Conservation (phyloP, 2,113 vertebrate species). For the Equus quagga region DNA sequence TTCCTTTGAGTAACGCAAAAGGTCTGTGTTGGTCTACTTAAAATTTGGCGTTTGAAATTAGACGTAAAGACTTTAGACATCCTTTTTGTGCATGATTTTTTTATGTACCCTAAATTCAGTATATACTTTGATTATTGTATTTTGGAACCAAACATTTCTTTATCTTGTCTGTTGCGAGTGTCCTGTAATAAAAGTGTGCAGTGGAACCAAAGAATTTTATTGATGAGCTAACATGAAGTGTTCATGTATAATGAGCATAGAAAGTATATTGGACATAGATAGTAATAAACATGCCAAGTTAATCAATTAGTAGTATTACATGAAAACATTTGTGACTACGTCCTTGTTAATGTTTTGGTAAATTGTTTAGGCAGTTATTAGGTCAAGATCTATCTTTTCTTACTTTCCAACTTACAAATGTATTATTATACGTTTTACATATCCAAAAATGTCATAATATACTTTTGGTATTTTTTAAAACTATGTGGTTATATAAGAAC, state of each 20-base stretch:
- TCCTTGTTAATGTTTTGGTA: slow-evolving; percentile 31
- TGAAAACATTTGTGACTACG: neutral
- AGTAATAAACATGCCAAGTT: neutral
- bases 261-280: neutral
- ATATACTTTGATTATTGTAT: neutral
- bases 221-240: neutral
- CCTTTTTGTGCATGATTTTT: neutral
- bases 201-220: neutral
- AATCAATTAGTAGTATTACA: neutral
- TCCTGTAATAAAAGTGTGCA: slow-evolving; percentile 36
- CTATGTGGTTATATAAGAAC: neutral
- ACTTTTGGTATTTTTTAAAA: neutral
- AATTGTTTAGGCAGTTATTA: slow-evolving; percentile 22
- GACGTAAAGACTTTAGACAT: neutral
- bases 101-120: neutral
- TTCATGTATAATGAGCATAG: neutral
- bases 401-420: neutral
- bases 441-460: neutral
- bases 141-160: neutral
- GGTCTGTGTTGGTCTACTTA: neutral
- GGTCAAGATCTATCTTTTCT: neutral
- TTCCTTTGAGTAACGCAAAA: neutral
- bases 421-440: neutral
- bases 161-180: neutral
- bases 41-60: slow-evolving; percentile 34